phyloP scores from a whole-genome alignment of 2,888 invertebrate species.

The Neoaliturus tenellus region DNA sequence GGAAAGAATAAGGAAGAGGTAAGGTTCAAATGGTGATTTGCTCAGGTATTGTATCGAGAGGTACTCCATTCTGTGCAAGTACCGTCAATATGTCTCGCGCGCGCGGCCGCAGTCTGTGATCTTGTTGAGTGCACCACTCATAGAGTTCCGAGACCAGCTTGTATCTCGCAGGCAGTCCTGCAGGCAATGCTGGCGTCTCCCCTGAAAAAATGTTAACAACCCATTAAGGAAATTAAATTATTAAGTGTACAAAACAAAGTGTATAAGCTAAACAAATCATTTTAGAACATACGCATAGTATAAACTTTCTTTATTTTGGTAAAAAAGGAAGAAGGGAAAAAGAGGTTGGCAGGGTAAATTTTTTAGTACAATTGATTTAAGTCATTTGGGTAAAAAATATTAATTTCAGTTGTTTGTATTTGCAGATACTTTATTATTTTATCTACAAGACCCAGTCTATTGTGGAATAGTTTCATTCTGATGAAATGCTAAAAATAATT shows the following conservation, averaged over 20 bases:
- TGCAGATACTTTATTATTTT: too few species aligned
- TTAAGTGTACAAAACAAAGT: background rate
- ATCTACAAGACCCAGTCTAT: too few species aligned
- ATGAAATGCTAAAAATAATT: too few species aligned
- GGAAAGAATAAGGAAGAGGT: background rate
- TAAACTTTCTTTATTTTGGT: background rate
- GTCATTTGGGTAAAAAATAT: too few species aligned
- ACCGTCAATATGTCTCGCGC: background rate
- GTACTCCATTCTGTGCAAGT: background rate
- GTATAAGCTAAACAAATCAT: background rate
- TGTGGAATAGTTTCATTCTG: too few species aligned
- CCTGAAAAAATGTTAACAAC: too few species aligned
- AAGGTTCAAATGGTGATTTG: slow-evolving; percentile 10
- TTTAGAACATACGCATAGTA: background rate
- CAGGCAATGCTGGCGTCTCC: slow-evolving; percentile 4
- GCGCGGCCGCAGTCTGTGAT: background rate
- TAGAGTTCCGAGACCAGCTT: background rate
- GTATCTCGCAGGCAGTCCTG: background rate
- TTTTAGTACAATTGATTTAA: too few species aligned
- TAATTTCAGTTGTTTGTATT: too few species aligned
- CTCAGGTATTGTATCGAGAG: background rate
- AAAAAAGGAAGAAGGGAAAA: too few species aligned
- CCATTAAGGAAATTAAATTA: background rate
- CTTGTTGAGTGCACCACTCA: slow-evolving; percentile 27
- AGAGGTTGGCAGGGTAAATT: too few species aligned